A percentile compares a stretch with the other conserved stretches of the same genome.
Evolutionary conservation across 2,888 invertebrate species (phyloP).

Genomic region (Homarus gammarus): DNA sequence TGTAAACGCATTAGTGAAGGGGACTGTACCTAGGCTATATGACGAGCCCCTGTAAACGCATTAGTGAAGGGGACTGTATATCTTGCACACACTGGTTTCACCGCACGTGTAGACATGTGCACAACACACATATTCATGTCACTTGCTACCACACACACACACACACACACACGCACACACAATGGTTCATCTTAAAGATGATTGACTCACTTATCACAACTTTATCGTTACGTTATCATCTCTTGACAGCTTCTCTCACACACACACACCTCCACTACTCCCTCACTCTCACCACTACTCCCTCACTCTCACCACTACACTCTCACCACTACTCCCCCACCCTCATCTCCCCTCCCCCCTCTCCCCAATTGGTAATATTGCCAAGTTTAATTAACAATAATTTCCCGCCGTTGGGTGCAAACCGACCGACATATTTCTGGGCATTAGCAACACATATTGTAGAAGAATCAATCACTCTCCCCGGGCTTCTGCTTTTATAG

Average conservation of each 20-base stretch:
- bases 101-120: no score
- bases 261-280: slow-evolving; percentile 10
- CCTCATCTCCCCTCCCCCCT: not conserved
- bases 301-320: not conserved
- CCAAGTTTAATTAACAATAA: not conserved
- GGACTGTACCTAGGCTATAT: no score
- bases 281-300: not conserved
- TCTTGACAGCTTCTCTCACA: no score
- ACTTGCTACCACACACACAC: no score
- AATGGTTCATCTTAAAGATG: not conserved
- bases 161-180: not conserved
- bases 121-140: no score
- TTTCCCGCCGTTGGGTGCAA: not conserved
- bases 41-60: no score
- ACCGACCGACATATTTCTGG: not conserved
- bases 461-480: not conserved
- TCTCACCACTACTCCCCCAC: not conserved
- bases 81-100: no score
- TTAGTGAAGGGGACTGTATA: no score
- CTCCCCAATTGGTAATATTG: not conserved
- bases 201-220: not conserved
- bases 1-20: no score
- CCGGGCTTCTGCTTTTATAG: not conserved
- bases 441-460: not conserved
- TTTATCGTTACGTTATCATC: no score